A percentile compares a stretch with the other conserved stretches of the same genome.
These are phyloP conservation scores for Heliopora coerulea DNA, from an alignment of 92 coral and sea anemone species.

Conservation along the genomic window DNA sequence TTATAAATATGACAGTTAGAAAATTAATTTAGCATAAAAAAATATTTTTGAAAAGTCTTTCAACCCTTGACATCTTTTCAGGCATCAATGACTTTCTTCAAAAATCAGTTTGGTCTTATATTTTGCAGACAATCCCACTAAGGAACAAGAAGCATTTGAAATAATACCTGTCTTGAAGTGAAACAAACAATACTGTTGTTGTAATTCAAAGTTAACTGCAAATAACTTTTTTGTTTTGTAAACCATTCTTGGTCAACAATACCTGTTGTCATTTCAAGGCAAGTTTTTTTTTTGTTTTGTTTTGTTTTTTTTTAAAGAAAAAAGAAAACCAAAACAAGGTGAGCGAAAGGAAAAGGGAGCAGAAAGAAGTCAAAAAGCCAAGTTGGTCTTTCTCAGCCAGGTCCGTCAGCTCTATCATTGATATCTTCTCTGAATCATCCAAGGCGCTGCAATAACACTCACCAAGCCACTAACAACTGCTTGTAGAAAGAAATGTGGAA, in stretches of 20 bases:
- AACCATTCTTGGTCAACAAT: neutral
- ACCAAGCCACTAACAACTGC: slow-evolving; percentile 42
- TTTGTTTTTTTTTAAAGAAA: slow-evolving; percentile 26
- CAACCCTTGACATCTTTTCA: neutral
- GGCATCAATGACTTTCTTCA: neutral
- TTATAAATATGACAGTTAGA: neutral
- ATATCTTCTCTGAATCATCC: slow-evolving; percentile 57
- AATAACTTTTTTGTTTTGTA: too few relatives aligned
- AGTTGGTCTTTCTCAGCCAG: slow-evolving; percentile 62
- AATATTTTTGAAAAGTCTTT: too few relatives aligned
- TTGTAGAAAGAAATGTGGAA: slow-evolving; percentile 50
- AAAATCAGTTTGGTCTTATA: too few relatives aligned
- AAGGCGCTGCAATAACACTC: slow-evolving; percentile 43
- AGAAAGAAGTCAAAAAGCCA: slow-evolving; percentile 35
- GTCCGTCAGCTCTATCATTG: slow-evolving; percentile 57
- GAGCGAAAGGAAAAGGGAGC: slow-evolving; percentile 31
- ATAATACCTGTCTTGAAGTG: slow-evolving; percentile 20
- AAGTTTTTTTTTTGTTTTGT: slow-evolving; percentile 6
- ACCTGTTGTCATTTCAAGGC: slow-evolving; percentile 29
- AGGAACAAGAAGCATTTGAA: slow-evolving; percentile 39
- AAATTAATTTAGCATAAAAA: too few relatives aligned
- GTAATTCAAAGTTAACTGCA: neutral
- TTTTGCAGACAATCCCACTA: slow-evolving; percentile 14
- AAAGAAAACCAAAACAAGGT: slow-evolving; percentile 38
- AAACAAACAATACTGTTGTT: slow-evolving; percentile 11